Conservation (phyloP, 2,797 vertebrate genomes). For the Sternotherus odoratus region DNA sequence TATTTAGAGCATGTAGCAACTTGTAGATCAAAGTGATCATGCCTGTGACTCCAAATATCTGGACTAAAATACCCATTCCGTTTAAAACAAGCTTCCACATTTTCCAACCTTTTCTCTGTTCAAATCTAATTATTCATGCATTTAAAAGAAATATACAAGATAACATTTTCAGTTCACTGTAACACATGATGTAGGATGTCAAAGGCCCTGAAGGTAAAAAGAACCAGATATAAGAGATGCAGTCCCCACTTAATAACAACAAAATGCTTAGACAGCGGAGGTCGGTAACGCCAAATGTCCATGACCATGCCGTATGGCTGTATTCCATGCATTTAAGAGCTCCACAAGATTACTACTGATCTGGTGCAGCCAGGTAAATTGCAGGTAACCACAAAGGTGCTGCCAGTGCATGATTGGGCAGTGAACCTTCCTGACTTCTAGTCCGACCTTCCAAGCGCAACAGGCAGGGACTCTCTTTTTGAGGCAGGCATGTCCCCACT, state of each 20-base stretch:
- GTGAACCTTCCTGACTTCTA: background rate
- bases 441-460: background rate
- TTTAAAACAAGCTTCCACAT: background rate
- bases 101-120: background rate
- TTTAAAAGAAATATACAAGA: background rate
- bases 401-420: background rate
- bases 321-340: background rate
- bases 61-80: background rate
- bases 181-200: background rate
- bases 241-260: background rate
- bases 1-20: background rate
- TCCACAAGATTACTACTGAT: background rate
- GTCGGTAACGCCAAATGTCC: background rate
- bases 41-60: background rate
- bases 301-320: rapidly evolving
- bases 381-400: background rate
- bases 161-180: background rate
- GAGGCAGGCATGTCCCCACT: background rate
- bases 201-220: background rate
- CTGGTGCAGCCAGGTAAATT: background rate
- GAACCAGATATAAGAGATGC: background rate
- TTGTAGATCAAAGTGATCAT: background rate
- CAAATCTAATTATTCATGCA: background rate
- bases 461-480: background rate
- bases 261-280: background rate